These are phyloP conservation scores for Apteryx owenii DNA, from an alignment of 2,113 vertebrate species.

Conservation along the genomic window DNA sequence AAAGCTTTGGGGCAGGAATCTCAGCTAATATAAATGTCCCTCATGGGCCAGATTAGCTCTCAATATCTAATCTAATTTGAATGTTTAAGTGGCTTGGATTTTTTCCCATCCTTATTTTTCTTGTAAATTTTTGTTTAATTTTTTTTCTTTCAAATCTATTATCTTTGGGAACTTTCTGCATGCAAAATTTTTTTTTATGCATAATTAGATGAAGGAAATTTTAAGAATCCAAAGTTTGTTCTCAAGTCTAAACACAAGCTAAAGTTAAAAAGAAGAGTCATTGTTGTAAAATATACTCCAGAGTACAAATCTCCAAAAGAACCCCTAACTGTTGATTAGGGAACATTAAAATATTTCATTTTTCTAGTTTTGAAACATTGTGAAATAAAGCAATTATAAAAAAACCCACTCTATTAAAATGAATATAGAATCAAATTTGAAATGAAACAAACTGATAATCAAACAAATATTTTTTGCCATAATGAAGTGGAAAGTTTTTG, in stretches of 20 bases:
- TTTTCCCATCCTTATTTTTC: neutral
- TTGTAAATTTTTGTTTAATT: neutral
- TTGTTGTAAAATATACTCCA: neutral
- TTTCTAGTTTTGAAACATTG: neutral
- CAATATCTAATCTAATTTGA: neutral
- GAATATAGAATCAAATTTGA: neutral
- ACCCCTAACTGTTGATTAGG: neutral
- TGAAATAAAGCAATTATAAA: neutral
- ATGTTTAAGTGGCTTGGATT: neutral
- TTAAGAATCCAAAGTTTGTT: neutral
- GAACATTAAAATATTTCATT: neutral
- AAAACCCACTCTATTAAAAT: neutral
- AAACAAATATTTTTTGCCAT: neutral
- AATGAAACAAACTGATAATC: neutral
- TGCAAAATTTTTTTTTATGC: neutral
- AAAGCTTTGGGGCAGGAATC: constrained; percentile 1
- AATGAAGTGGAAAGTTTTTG: neutral
- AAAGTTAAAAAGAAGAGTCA: neutral
- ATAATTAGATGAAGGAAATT: neutral
- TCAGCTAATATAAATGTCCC: neutral
- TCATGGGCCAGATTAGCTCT: neutral
- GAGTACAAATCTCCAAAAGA: neutral
- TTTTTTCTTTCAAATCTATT: neutral
- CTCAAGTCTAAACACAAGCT: neutral
- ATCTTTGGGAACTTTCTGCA: neutral